Evolutionary conservation across 1,140 invertebrate genomes (phyloP).

Genomic region (Drosophila nasuta): DNA sequence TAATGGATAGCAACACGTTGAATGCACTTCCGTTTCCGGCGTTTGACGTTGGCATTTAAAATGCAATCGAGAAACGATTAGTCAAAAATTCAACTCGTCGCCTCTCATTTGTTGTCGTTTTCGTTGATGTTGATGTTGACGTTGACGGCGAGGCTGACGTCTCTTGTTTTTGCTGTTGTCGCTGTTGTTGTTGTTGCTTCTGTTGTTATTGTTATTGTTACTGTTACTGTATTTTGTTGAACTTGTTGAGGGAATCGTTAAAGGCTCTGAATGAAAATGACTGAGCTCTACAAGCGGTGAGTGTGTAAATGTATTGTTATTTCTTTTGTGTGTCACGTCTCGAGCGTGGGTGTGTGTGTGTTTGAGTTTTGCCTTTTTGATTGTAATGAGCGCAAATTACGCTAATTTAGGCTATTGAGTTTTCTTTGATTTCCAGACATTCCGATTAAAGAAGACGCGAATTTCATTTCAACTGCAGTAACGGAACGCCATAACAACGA

Average conservation of each 20-base stretch:
- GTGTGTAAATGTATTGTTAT: not conserved
- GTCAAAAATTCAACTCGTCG: slow-evolving; percentile 53
- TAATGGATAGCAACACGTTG: slow-evolving; percentile 21
- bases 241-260: slow-evolving; percentile 32
- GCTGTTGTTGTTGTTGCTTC: not conserved
- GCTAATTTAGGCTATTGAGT: slow-evolving; percentile 53
- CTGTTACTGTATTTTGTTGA: slow-evolving; percentile 3
- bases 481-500: not conserved
- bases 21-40: slow-evolving; percentile 68
- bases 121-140: not conserved
- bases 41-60: slow-evolving; percentile 59
- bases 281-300: slow-evolving; percentile 21
- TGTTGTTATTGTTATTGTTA: slow-evolving; percentile 3
- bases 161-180: no score
- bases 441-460: not conserved
- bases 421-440: slow-evolving; percentile 21
- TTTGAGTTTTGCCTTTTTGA: slow-evolving; percentile 37
- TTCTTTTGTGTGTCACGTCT: slow-evolving; percentile 7
- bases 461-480: not conserved
- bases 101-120: slow-evolving; percentile 30
- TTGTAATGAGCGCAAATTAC: slow-evolving; percentile 72
- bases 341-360: not conserved
- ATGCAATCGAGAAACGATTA: slow-evolving; percentile 72
- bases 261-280: slow-evolving; percentile 60
- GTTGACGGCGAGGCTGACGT: no score